Percentiles rank a stretch among this genome's conserved stretches.
phyloP scores from a whole-genome alignment of 2,888 invertebrate genomes.

The Chirona hameri region DNA sequence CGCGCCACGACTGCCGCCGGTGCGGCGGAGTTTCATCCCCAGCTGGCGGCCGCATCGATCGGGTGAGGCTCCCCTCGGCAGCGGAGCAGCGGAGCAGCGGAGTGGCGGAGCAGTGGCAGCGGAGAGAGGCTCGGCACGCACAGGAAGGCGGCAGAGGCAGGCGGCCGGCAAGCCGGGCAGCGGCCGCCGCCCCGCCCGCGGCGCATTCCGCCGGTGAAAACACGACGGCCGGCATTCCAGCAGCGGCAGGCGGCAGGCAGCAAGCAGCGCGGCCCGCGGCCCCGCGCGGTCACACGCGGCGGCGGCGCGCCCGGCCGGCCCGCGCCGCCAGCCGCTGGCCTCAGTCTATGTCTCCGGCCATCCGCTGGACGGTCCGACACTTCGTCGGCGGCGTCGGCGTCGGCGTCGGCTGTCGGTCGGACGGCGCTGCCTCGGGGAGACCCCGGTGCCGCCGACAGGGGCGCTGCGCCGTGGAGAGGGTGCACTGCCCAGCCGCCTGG shows the following conservation, averaged over 20 bases:
- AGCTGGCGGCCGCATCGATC: background rate
- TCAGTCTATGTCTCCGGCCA: background rate
- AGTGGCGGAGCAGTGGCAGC: too few relatives aligned
- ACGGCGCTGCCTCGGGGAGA: background rate
- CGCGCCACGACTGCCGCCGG: background rate
- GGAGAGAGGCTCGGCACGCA: background rate
- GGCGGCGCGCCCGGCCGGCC: background rate
- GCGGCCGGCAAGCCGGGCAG: background rate
- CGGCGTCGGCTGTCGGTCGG: background rate
- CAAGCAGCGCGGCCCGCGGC: background rate
- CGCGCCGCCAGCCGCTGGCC: background rate
- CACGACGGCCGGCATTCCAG: slow-evolving; percentile 8
- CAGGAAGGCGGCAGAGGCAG: background rate
- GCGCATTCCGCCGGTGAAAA: slow-evolving; percentile 24
- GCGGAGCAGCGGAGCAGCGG: too few relatives aligned
- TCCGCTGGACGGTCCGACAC: background rate
- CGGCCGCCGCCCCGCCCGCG: background rate
- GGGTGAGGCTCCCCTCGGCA: too few relatives aligned
- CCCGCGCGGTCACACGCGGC: background rate
- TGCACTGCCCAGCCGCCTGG: background rate
- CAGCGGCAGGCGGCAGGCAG: background rate
- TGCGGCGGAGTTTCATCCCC: background rate
- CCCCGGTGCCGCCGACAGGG: background rate
- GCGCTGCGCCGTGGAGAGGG: background rate
- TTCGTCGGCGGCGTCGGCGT: background rate